Evolutionary conservation across 2,113 vertebrate genomes (phyloP).

Genomic region (Tragelaphus strepsiceros): DNA sequence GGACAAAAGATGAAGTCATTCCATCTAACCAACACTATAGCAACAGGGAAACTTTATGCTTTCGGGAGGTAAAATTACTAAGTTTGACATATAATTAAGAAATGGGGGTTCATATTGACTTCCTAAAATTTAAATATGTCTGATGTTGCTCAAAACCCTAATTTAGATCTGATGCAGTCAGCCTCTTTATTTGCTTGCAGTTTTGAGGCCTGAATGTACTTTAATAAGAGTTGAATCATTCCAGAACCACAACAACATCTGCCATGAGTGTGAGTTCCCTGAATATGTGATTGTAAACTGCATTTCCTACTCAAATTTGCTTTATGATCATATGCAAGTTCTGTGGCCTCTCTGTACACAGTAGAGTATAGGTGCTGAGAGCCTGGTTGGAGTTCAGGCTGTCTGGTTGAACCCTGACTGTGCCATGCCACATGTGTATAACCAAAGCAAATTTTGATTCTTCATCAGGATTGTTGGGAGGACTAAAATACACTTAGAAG

Average conservation of each 20-base stretch:
- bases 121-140: not conserved
- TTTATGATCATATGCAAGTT: not conserved
- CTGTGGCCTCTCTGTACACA: not conserved
- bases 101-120: not conserved
- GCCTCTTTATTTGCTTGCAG: not conserved
- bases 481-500: not conserved
- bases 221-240: not conserved
- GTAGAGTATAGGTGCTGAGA: not conserved
- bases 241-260: not conserved
- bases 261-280: not conserved
- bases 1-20: not conserved
- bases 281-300: not conserved
- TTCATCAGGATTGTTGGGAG: not conserved
- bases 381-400: not conserved
- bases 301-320: not conserved
- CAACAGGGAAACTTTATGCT: not conserved
- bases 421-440: not conserved
- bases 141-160: not conserved
- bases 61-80: not conserved
- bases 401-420: not conserved
- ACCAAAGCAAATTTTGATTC: not conserved
- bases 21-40: not conserved
- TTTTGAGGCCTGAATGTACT: not conserved
- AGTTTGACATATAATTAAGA: not conserved
- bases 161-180: not conserved